Evolutionary conservation across 2,888 invertebrate genomes (phyloP).

Genomic region (Isoperla grammatica): DNA sequence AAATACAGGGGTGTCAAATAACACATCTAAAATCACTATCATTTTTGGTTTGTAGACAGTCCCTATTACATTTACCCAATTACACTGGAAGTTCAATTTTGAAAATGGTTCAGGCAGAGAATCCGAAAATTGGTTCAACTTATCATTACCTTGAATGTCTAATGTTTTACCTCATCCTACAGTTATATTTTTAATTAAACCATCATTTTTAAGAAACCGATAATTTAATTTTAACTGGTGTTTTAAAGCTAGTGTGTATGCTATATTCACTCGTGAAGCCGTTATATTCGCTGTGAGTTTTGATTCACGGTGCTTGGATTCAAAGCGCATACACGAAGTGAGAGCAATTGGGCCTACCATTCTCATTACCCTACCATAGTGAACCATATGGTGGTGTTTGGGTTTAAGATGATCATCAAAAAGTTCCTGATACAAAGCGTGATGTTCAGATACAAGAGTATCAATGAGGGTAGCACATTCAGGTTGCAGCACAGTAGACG

Average conservation of each 20-base stretch:
- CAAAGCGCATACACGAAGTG: neutral
- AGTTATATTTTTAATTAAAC: neutral
- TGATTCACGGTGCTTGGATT: neutral
- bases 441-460: neutral
- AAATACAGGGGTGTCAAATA: neutral
- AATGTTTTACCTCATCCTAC: neutral
- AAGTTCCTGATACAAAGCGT: neutral
- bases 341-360: neutral
- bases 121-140: neutral
- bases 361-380: neutral
- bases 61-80: neutral
- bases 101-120: neutral
- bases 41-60: neutral
- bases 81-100: neutral
- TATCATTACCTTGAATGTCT: neutral
- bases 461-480: neutral
- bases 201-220: neutral
- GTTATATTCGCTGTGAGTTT: slow-evolving; percentile 1
- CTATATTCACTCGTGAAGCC: neutral
- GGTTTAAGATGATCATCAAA: neutral
- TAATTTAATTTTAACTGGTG: slow-evolving; percentile 1
- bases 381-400: too few relatives aligned
- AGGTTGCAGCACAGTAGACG: neutral
- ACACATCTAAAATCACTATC: neutral
- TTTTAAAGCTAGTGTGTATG: neutral